These are phyloP conservation scores for Brachionus sp. DNA, from an alignment of 1,140 invertebrate genomes.

Conservation along the genomic window DNA sequence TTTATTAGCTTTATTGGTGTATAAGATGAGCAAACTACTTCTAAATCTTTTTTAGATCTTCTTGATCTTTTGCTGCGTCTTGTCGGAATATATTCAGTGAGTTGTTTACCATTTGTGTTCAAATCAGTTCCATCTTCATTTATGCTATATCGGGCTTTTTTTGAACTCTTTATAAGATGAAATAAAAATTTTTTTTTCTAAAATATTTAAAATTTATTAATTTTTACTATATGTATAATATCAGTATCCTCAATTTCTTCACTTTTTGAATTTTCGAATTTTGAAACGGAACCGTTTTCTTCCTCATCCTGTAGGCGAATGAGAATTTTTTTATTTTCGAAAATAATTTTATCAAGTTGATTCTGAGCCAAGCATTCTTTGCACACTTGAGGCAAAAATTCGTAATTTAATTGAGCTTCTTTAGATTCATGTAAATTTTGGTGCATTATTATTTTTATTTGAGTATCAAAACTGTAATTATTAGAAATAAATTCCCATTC, in stretches of 20 bases:
- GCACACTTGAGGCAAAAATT: not conserved
- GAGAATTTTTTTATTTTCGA: constrained; percentile 38
- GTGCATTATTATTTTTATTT: not conserved
- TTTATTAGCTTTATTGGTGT: not conserved
- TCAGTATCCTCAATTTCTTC: constrained; percentile 2
- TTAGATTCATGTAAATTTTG: not conserved
- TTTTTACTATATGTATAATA: not conserved
- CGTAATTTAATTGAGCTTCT: not conserved
- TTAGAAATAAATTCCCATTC: constrained; percentile 6
- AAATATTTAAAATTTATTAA: not conserved
- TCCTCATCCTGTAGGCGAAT: not conserved
- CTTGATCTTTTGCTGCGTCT: not conserved
- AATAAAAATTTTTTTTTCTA: not conserved
- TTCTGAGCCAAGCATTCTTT: not conserved
- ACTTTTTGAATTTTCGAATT: not conserved
- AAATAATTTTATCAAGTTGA: not conserved
- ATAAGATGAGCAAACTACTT: constrained; percentile 26
- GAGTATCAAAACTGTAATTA: constrained; percentile 1
- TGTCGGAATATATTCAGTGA: not conserved
- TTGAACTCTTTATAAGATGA: not conserved
- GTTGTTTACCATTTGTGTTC: not conserved
- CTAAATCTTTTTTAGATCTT: constrained; percentile 1
- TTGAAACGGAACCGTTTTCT: not conserved
- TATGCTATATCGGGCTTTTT: not conserved
- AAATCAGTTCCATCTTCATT: not conserved